phyloP scores from a whole-genome alignment of 2,888 invertebrate species.

The Drosophila tanythrix region DNA sequence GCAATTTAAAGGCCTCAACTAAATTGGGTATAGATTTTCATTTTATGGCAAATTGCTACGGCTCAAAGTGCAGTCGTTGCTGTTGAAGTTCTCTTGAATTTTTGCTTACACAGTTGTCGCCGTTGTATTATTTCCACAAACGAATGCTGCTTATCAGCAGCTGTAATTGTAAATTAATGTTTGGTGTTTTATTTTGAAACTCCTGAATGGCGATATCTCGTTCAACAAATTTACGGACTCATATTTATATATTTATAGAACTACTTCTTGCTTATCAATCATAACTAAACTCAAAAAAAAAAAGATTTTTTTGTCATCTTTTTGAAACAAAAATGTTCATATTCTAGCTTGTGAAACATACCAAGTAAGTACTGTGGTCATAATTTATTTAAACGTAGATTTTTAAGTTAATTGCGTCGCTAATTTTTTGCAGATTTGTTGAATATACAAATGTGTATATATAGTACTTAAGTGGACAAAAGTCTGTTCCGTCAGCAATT shows the following conservation, averaged over 20 bases:
- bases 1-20: constrained; percentile 31
- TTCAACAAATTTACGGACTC: constrained; percentile 19
- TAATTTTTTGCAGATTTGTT: neutral
- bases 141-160: constrained; percentile 4
- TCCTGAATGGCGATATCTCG: constrained; percentile 16
- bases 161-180: neutral
- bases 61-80: constrained; percentile 5
- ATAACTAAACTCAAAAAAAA: neutral
- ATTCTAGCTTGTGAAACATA: neutral
- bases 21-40: constrained; percentile 19
- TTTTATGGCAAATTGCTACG: constrained; percentile 23
- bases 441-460: neutral
- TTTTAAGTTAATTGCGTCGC: constrained; percentile 20
- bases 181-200: neutral
- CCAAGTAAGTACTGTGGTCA: neutral
- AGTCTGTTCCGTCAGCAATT: constrained; percentile 6
- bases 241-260: constrained; percentile 16
- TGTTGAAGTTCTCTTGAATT: constrained; percentile 14
- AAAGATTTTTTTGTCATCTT: neutral
- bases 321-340: neutral
- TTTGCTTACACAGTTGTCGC: constrained; percentile 40
- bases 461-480: constrained; percentile 1
- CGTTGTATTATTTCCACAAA: constrained; percentile 10
- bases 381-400: too few relatives aligned
- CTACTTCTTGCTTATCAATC: neutral